phyloP scores from a whole-genome alignment of 2,113 vertebrate species.

The Pomatostomus ruficeps region DNA sequence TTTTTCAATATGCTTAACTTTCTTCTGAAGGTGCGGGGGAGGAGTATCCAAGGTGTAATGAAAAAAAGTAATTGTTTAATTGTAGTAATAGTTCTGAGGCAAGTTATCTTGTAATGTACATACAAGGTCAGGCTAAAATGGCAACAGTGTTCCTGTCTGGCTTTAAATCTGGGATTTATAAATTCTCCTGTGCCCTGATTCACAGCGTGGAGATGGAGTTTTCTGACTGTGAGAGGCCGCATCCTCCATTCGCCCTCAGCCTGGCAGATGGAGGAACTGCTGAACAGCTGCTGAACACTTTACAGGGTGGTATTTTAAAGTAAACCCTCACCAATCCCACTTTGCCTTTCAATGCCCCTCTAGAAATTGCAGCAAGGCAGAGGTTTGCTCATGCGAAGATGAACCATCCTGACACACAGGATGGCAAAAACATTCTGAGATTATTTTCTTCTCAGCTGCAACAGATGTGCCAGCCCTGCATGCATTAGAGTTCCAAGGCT shows the following conservation, averaged over 20 bases:
- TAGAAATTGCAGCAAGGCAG: not conserved
- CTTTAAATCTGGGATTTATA: not conserved
- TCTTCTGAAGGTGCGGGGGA: not conserved
- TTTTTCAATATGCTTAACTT: not conserved
- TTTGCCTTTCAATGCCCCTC: not conserved
- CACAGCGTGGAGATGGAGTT: too few species aligned
- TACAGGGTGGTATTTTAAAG: not conserved
- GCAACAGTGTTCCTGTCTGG: fast-evolving
- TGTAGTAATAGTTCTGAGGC: not conserved
- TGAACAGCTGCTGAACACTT: not conserved
- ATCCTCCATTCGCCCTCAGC: not conserved
- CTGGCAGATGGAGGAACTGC: not conserved
- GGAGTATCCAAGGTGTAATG: not conserved
- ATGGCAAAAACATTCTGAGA: not conserved
- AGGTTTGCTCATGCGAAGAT: not conserved
- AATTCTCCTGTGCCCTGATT: not conserved
- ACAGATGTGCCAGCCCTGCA: not conserved
- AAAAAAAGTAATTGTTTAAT: not conserved
- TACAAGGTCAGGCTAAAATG: not conserved
- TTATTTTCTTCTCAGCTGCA: not conserved
- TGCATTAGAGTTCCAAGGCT: not conserved
- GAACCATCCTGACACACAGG: fast-evolving
- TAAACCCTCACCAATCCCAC: not conserved
- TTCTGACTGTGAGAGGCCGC: not conserved
- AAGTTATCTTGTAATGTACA: not conserved